Percentiles rank a stretch among this genome's conserved stretches.
These are phyloP conservation scores for Acipenser transmontanus DNA, from an alignment of 2,797 vertebrate species.

Conservation along the genomic window DNA sequence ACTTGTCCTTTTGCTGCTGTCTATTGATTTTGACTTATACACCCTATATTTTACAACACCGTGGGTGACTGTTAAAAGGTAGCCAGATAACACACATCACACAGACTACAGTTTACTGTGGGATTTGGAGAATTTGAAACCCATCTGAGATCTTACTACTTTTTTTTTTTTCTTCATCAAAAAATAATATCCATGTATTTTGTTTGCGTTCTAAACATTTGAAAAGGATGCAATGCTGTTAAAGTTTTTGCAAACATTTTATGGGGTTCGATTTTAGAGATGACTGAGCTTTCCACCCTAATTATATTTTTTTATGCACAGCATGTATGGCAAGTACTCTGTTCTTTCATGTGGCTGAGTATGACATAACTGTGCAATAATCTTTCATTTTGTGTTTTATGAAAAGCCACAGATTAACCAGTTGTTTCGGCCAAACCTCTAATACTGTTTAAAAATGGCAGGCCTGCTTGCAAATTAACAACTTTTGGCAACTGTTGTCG, in stretches of 20 bases:
- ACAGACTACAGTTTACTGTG: not conserved
- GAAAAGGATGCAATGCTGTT: too few species aligned
- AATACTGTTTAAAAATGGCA: slow-evolving; percentile 17
- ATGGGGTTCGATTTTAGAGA: too few species aligned
- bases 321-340: slow-evolving; percentile 47
- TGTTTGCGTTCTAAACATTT: not conserved
- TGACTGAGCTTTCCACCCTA: too few species aligned
- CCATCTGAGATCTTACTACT: too few species aligned
- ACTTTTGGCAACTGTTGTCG: slow-evolving; percentile 10
- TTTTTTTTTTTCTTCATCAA: not conserved
- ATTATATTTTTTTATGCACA: slow-evolving; percentile 24
- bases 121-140: not conserved
- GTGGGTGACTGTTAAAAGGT: not conserved
- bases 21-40: not conserved
- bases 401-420: slow-evolving; percentile 24
- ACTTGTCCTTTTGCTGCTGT: not conserved
- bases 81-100: not conserved
- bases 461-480: slow-evolving; percentile 9
- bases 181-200: not conserved
- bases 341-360: slow-evolving; percentile 49
- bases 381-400: slow-evolving; percentile 40
- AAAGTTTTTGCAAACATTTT: too few species aligned
- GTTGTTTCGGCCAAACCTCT: slow-evolving; percentile 21
- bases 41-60: not conserved
- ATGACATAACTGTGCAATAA: slow-evolving; percentile 44